phyloP scores from a whole-genome alignment of 2,888 invertebrate genomes.

The Orthonevra nobilis region DNA sequence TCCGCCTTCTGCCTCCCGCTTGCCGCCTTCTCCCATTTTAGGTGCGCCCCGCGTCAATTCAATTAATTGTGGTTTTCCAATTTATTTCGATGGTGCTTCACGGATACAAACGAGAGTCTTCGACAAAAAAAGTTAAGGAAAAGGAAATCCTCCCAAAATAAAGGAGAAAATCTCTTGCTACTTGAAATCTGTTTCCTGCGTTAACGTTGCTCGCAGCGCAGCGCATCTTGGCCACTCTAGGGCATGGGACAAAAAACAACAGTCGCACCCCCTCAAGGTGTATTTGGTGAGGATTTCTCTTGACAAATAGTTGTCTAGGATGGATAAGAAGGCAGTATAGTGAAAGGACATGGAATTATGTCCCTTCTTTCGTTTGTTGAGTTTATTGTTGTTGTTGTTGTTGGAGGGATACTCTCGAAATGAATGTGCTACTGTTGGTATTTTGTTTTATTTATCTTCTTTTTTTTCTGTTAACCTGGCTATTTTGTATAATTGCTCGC shows the following conservation, averaged over 20 bases:
- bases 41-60: conserved; percentile 38
- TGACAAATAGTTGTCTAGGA: conserved; percentile 47
- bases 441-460: conserved; percentile 5
- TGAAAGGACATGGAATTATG: conserved; percentile 2
- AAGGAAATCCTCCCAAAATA: background rate
- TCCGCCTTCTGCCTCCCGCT: too few species aligned
- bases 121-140: background rate
- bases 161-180: conserved; percentile 16
- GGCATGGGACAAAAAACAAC: background rate
- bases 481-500: conserved; percentile 49
- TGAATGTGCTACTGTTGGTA: conserved; percentile 16
- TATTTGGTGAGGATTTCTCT: conserved; percentile 21
- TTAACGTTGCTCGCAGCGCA: conserved; percentile 24
- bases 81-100: conserved; percentile 38
- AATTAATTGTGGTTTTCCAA: conserved; percentile 55
- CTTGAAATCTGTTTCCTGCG: conserved; percentile 33
- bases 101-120: conserved; percentile 34
- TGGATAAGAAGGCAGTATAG: conserved; percentile 21
- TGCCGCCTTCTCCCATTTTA: background rate
- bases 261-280: background rate
- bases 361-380: background rate
- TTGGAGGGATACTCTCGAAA: conserved; percentile 25
- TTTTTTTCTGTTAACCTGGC: conserved; percentile 27
- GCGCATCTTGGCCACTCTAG: conserved; percentile 1
- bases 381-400: conserved; percentile 18